phyloP scores from a whole-genome alignment of 2,888 invertebrate species.

The Leptura quadrifasciata region DNA sequence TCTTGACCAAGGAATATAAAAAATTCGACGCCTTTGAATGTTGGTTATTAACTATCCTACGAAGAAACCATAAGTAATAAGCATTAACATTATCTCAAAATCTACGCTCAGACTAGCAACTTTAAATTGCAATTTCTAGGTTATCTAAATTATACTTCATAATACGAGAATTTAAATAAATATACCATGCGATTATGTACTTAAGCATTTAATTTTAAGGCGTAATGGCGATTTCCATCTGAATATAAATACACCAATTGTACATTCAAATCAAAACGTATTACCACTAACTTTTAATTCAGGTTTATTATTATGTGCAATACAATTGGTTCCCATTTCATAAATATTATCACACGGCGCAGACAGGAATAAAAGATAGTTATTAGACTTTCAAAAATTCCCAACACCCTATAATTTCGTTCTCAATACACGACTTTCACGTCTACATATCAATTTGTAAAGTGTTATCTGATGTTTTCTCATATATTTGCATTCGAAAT shows the following conservation, averaged over 20 bases:
- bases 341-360: conserved; percentile 6
- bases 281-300: conserved; percentile 22
- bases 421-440: background rate
- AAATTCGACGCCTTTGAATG: too few relatives aligned
- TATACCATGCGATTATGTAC: background rate
- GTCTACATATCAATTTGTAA: conserved; percentile 5
- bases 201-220: background rate
- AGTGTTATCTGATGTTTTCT: conserved; percentile 19
- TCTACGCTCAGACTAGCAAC: background rate
- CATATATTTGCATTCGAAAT: conserved; percentile 7
- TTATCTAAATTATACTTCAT: background rate
- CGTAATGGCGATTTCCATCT: conserved; percentile 6
- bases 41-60: too few relatives aligned
- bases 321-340: background rate
- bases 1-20: too few relatives aligned
- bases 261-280: background rate
- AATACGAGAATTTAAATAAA: background rate
- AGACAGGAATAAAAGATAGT: conserved; percentile 14
- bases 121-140: background rate
- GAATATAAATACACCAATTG: background rate
- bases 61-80: too few relatives aligned
- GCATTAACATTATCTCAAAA: too few relatives aligned
- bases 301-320: background rate
- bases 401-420: conserved; percentile 17
- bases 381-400: conserved; percentile 17